These are phyloP conservation scores for Gonioctena quinquepunctata DNA, from an alignment of 1,140 invertebrate genomes.

Conservation along the genomic window DNA sequence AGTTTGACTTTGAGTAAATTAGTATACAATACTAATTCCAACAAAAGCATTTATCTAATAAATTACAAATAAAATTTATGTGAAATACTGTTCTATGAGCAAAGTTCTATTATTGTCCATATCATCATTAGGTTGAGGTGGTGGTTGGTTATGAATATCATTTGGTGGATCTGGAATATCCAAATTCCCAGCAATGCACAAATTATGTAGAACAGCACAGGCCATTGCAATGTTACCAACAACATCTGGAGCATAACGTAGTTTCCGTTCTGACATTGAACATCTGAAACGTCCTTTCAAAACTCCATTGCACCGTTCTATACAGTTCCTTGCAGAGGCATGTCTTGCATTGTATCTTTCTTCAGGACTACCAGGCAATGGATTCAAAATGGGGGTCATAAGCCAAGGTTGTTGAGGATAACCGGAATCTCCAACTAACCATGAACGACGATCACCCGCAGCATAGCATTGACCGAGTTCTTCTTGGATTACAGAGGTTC, in stretches of 20 bases:
- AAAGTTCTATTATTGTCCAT: too few relatives aligned
- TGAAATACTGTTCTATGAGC: too few relatives aligned
- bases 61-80: too few relatives aligned
- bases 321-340: neutral
- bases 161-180: too few relatives aligned
- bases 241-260: slow-evolving; percentile 1
- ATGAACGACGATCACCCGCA: neutral
- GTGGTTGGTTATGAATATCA: too few relatives aligned
- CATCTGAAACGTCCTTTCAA: slow-evolving; percentile 5
- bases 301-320: slow-evolving; percentile 9
- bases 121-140: too few relatives aligned
- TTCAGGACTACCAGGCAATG: neutral
- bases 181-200: too few relatives aligned
- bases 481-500: slow-evolving; percentile 12
- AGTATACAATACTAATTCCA: too few relatives aligned
- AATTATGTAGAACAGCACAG: slow-evolving; percentile 14
- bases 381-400: neutral
- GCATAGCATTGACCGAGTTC: slow-evolving; percentile 6
- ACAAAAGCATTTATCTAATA: too few relatives aligned
- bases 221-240: neutral
- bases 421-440: slow-evolving; percentile 6
- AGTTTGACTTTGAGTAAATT: too few relatives aligned
- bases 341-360: neutral
- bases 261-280: neutral
- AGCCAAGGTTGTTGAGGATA: slow-evolving; percentile 10